phyloP scores from a whole-genome alignment of 2,797 vertebrate genomes.

The Schizopygopsis malacanthus region DNA sequence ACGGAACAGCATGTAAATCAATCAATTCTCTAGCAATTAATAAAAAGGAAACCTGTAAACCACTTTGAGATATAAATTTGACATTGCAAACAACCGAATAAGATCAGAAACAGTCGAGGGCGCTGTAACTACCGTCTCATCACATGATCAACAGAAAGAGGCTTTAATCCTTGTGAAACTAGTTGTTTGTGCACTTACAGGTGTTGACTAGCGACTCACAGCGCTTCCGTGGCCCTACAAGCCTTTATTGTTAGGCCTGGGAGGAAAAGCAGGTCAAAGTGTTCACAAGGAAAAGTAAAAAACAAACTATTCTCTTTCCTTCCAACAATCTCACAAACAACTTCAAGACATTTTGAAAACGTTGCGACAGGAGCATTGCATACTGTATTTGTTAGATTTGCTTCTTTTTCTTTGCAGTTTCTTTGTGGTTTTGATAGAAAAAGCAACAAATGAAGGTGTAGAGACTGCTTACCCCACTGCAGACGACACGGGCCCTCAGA shows the following conservation, averaged over 20 bases:
- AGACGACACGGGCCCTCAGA: slow-evolving; percentile 69
- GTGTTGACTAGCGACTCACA: slow-evolving; percentile 98
- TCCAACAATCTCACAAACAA: slow-evolving; percentile 68
- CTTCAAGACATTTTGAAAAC: slow-evolving; percentile 52
- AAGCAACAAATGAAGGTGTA: slow-evolving; percentile 83
- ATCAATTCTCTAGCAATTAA: neutral
- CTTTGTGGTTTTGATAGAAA: slow-evolving; percentile 73
- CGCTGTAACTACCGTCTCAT: slow-evolving; percentile 71
- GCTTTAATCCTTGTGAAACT: slow-evolving; percentile 92
- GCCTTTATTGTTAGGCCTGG: slow-evolving; percentile 99
- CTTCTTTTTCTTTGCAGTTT: slow-evolving; percentile 69
- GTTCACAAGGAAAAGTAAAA: slow-evolving; percentile 86
- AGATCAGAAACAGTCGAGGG: slow-evolving; percentile 70
- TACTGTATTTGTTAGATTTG: slow-evolving; percentile 64
- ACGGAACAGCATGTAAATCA: neutral
- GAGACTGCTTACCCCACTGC: slow-evolving; percentile 82
- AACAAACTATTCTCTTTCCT: slow-evolving; percentile 80
- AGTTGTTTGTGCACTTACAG: slow-evolving; percentile 98
- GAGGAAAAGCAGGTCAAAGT: slow-evolving; percentile 99
- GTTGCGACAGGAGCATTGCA: slow-evolving; percentile 67
- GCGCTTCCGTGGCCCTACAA: slow-evolving; percentile 97
- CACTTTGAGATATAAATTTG: slow-evolving; percentile 69
- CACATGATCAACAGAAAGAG: slow-evolving; percentile 81
- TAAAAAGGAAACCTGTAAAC: slow-evolving; percentile 73
- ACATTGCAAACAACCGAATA: slow-evolving; percentile 66